Evolutionary conservation across 1,140 invertebrate species (phyloP).

Genomic region (Acromyrmex charruanus): DNA sequence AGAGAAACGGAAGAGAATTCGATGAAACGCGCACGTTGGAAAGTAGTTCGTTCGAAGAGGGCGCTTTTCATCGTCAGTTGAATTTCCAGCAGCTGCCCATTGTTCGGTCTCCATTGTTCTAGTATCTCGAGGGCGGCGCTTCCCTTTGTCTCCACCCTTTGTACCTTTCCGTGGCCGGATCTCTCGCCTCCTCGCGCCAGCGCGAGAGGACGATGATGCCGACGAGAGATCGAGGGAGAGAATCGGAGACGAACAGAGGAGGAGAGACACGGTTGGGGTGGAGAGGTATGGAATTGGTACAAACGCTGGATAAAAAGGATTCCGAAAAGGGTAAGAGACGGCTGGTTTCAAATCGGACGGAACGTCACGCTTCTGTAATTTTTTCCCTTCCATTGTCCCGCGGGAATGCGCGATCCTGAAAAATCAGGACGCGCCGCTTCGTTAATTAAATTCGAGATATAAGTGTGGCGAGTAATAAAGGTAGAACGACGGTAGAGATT

Average conservation of each 20-base stretch:
- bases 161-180: conserved; percentile 83
- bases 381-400: conserved; percentile 66
- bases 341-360: conserved; percentile 66
- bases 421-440: conserved; percentile 59
- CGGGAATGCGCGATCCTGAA: conserved; percentile 43
- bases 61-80: conserved; percentile 80
- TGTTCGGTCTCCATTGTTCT: conserved; percentile 85
- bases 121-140: conserved; percentile 86
- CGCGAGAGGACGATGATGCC: conserved; percentile 70
- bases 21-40: conserved; percentile 65
- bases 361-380: conserved; percentile 75
- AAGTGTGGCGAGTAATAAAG: conserved; percentile 12
- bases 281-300: conserved; percentile 31
- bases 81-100: conserved; percentile 82
- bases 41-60: conserved; percentile 71
- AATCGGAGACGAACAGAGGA: conserved; percentile 42
- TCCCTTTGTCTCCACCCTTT: conserved; percentile 86
- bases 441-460: conserved; percentile 71
- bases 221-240: conserved; percentile 61
- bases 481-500: not conserved
- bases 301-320: conserved; percentile 68
- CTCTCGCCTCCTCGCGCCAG: conserved; percentile 81
- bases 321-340: conserved; percentile 50
- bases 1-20: conserved; percentile 56
- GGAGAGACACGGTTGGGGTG: conserved; percentile 47